A percentile compares a stretch with the other conserved stretches of the same genome.
Evolutionary conservation across 1,140 invertebrate species (phyloP).

Genomic region (Megalonaias nervosa): DNA sequence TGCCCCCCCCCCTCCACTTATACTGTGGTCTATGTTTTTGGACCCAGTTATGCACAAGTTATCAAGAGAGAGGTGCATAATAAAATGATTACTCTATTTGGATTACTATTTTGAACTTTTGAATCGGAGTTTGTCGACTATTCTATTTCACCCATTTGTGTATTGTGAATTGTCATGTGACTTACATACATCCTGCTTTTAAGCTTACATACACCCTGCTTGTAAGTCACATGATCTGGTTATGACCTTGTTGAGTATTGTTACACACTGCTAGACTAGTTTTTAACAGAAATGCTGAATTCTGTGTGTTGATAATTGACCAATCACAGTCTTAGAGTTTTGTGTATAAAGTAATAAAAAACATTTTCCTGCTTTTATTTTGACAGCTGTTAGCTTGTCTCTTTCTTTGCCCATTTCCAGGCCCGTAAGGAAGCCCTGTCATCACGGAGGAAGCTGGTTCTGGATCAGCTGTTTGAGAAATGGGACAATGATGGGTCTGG

Average conservation of each 20-base stretch:
- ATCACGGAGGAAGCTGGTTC: slow-evolving; percentile 59
- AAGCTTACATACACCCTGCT: too few species aligned
- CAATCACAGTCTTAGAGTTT: neutral
- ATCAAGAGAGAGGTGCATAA: too few species aligned
- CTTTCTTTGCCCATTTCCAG: slow-evolving; percentile 39
- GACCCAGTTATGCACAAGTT: too few species aligned
- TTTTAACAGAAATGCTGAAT: too few species aligned
- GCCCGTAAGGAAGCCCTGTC: slow-evolving; percentile 59
- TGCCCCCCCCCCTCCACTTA: too few species aligned
- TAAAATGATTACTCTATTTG: too few species aligned
- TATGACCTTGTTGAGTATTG: neutral
- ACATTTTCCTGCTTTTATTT: neutral
- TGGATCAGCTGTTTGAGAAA: slow-evolving; percentile 69
- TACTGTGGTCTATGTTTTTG: too few species aligned
- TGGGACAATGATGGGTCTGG: slow-evolving; percentile 71
- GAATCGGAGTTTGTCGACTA: too few species aligned
- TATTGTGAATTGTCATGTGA: neutral
- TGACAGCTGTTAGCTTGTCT: neutral
- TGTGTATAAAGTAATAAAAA: neutral
- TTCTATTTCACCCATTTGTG: neutral
- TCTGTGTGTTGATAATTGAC: too few species aligned
- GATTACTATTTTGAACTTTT: too few species aligned
- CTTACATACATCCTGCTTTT: too few species aligned
- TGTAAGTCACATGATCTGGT: neutral
- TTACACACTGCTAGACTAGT: neutral